Conservation (phyloP, 1,140 invertebrate species). For the Rhopalosiphum padi region DNA sequence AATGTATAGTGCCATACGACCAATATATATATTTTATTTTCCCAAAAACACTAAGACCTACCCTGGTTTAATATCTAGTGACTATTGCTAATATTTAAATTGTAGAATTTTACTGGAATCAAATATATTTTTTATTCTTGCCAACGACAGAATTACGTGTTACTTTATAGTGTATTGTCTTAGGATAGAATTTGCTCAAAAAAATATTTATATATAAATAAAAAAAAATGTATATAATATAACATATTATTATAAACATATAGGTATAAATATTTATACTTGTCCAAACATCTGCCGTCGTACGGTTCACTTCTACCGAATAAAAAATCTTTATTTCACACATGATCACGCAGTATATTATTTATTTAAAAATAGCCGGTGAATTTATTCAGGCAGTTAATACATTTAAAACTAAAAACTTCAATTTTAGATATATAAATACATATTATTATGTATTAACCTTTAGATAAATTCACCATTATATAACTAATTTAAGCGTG, state of each 20-base stretch:
- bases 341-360: slow-evolving; percentile 16
- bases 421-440: background rate
- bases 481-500: background rate
- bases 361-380: slow-evolving; percentile 29
- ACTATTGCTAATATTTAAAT: background rate
- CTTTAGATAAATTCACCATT: background rate
- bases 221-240: background rate
- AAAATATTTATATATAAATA: background rate
- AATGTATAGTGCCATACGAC: background rate
- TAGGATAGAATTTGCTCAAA: background rate
- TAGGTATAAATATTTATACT: background rate
- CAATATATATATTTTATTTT: background rate
- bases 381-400: background rate
- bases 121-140: background rate
- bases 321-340: slow-evolving; percentile 13
- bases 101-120: background rate
- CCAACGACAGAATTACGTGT: background rate
- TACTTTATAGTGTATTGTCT: background rate
- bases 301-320: background rate
- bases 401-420: slow-evolving; percentile 1
- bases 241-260: background rate
- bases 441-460: background rate
- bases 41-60: too few relatives aligned
- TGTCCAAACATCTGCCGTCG: slow-evolving; percentile 19
- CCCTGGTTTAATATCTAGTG: background rate